Conservation (phyloP, 2,888 invertebrate species). For the Lepidochitona cinerea region DNA sequence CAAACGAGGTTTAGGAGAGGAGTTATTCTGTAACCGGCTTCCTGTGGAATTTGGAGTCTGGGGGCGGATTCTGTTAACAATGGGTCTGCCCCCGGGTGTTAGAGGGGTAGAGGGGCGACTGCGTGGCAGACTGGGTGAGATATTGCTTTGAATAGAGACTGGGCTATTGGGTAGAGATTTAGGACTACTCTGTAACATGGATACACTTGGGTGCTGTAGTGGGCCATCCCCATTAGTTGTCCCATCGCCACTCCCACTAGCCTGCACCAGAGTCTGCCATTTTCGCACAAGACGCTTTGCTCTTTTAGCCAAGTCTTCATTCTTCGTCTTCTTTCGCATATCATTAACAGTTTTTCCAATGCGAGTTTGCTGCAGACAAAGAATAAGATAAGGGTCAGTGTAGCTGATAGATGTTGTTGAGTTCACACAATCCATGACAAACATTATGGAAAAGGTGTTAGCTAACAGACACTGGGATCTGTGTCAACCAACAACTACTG, state of each 20-base stretch:
- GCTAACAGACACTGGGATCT: too few species aligned
- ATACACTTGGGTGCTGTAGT: conserved; percentile 24
- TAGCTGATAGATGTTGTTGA: too few species aligned
- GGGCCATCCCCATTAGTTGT: conserved; percentile 51
- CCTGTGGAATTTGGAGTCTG: neutral
- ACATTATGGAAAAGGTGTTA: too few species aligned
- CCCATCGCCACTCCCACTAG: conserved; percentile 22
- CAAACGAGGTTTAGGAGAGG: neutral
- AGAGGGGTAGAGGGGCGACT: conserved; percentile 26
- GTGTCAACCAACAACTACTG: too few species aligned
- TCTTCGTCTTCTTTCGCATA: conserved; percentile 86
- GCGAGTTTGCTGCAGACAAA: conserved; percentile 85
- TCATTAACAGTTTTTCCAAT: conserved; percentile 95
- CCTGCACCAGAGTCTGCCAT: conserved; percentile 91
- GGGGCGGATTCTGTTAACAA: neutral
- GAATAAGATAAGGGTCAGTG: conserved; percentile 16
- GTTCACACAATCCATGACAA: too few species aligned
- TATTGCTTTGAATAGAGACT: conserved; percentile 28
- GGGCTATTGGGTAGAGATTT: conserved; percentile 52
- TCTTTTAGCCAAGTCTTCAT: conserved; percentile 87
- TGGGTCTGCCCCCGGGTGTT: neutral
- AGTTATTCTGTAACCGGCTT: neutral
- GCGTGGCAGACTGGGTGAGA: conserved; percentile 33
- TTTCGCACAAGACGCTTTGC: conserved; percentile 92
- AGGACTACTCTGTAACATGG: conserved; percentile 23